Evolutionary conservation across 2,888 invertebrate genomes (phyloP).

Genomic region (Sinentomon sp.): DNA sequence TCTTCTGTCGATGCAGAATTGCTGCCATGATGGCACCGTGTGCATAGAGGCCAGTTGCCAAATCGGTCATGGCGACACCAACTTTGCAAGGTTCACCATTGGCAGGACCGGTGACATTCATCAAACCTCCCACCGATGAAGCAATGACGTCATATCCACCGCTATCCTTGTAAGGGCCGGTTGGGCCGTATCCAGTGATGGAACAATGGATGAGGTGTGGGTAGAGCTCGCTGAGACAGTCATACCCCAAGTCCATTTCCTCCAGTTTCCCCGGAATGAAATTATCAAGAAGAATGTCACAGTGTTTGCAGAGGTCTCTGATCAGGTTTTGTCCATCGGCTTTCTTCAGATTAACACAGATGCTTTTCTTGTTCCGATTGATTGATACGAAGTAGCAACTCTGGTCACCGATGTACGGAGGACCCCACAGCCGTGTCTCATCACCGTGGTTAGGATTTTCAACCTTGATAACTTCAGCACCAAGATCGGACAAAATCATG

Average conservation of each 20-base stretch:
- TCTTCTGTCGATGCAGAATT: constrained; percentile 40
- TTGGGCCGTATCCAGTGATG: constrained; percentile 66
- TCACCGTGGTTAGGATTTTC: constrained; percentile 59
- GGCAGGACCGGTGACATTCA: constrained; percentile 63
- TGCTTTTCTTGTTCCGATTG: constrained; percentile 81
- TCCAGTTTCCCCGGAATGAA: constrained; percentile 71
- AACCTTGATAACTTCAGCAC: constrained; percentile 75
- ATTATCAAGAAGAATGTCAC: constrained; percentile 78
- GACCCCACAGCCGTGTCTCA: constrained; percentile 76
- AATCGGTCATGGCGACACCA: constrained; percentile 75
- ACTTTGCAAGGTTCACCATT: constrained; percentile 64
- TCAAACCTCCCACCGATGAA: constrained; percentile 64
- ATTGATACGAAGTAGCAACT: constrained; percentile 58
- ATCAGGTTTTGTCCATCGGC: constrained; percentile 33
- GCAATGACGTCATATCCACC: constrained; percentile 96
- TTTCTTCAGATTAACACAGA: constrained; percentile 56
- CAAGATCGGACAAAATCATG: constrained; percentile 73
- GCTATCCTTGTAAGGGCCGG: constrained; percentile 53
- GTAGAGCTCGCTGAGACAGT: constrained; percentile 34
- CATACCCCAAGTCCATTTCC: constrained; percentile 45
- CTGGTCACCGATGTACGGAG: constrained; percentile 44
- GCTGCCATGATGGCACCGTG: constrained; percentile 86
- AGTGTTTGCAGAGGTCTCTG: constrained; percentile 38
- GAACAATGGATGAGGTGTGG: constrained; percentile 75
- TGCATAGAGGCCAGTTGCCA: constrained; percentile 77